phyloP scores from a whole-genome alignment of 2,888 invertebrate genomes.

The Herminia tarsipennalis region DNA sequence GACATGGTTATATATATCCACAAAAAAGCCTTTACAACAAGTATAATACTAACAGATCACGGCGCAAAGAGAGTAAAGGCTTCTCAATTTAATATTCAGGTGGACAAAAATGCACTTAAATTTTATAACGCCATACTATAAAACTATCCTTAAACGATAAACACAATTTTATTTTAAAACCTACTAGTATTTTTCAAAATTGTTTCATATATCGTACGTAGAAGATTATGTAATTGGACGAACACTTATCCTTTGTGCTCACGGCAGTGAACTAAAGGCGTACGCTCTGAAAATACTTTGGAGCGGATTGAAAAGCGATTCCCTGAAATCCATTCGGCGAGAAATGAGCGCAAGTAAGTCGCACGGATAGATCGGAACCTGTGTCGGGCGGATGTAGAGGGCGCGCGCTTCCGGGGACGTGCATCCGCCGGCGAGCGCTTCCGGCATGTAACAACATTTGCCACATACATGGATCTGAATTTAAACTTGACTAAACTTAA shows the following conservation, averaged over 20 bases:
- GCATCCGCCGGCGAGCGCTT: slow-evolving; percentile 50
- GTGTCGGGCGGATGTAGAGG: slow-evolving; percentile 46
- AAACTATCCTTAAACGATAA: too few species aligned
- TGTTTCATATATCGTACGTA: background rate
- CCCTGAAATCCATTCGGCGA: slow-evolving; percentile 34
- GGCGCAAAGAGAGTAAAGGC: too few species aligned
- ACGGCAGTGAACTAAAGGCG: slow-evolving; percentile 26
- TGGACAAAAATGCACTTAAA: too few species aligned
- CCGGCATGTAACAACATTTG: slow-evolving; percentile 53
- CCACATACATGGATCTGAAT: slow-evolving; percentile 40
- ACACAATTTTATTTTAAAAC: too few species aligned
- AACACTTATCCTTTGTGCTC: slow-evolving; percentile 33
- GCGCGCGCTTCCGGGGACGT: slow-evolving; percentile 45
- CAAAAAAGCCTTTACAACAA: too few species aligned
- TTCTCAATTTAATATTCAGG: too few species aligned
- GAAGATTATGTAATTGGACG: slow-evolving; percentile 23
- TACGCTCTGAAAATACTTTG: slow-evolving; percentile 28
- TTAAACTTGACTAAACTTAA: slow-evolving; percentile 28
- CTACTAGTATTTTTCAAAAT: too few species aligned
- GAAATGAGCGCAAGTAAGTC: slow-evolving; percentile 42
- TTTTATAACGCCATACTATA: too few species aligned
- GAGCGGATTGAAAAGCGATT: slow-evolving; percentile 45
- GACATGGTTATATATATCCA: too few species aligned
- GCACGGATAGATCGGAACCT: slow-evolving; percentile 37
- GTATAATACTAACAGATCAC: too few species aligned